phyloP scores from a whole-genome alignment of 2,797 vertebrate species.

The Poecilia wingei region DNA sequence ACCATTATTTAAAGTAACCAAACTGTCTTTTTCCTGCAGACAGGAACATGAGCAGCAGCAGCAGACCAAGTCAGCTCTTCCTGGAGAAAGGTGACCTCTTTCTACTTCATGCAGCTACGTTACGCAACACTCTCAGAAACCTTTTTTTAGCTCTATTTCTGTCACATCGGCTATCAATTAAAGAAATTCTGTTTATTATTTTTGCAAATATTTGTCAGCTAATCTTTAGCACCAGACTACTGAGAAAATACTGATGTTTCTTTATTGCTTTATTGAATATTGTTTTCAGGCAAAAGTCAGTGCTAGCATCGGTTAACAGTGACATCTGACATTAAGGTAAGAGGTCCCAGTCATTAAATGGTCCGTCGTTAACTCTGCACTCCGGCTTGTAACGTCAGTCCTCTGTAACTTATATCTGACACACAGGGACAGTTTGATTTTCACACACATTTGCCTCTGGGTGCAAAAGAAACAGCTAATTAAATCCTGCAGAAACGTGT shows the following conservation, averaged over 20 bases:
- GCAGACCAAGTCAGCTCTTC: slow-evolving; percentile 47
- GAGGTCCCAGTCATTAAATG: slow-evolving; percentile 19
- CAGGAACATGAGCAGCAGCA: slow-evolving; percentile 72
- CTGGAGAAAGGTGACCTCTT: slow-evolving; percentile 75
- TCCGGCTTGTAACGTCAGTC: slow-evolving; percentile 64
- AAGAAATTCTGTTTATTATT: neutral
- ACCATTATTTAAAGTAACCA: neutral
- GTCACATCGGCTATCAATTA: neutral
- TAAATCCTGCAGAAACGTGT: slow-evolving; percentile 6
- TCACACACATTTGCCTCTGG: slow-evolving; percentile 13
- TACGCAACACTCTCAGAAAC: neutral
- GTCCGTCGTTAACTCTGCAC: slow-evolving; percentile 27
- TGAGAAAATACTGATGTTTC: neutral
- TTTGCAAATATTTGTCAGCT: neutral
- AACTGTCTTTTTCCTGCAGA: slow-evolving; percentile 57
- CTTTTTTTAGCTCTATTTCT: neutral
- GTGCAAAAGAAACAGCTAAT: slow-evolving; percentile 37
- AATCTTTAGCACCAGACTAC: neutral
- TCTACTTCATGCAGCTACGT: neutral
- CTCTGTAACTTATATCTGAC: slow-evolving; percentile 47
- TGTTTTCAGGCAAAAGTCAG: slow-evolving; percentile 69
- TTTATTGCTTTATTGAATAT: slow-evolving; percentile 15
- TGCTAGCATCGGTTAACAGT: slow-evolving; percentile 61
- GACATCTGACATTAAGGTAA: slow-evolving; percentile 77
- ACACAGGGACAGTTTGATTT: slow-evolving; percentile 32